Base-by-base conservation (phyloP, 2,888 invertebrate genomes). In the Minunthozetes semirufus region DNA sequence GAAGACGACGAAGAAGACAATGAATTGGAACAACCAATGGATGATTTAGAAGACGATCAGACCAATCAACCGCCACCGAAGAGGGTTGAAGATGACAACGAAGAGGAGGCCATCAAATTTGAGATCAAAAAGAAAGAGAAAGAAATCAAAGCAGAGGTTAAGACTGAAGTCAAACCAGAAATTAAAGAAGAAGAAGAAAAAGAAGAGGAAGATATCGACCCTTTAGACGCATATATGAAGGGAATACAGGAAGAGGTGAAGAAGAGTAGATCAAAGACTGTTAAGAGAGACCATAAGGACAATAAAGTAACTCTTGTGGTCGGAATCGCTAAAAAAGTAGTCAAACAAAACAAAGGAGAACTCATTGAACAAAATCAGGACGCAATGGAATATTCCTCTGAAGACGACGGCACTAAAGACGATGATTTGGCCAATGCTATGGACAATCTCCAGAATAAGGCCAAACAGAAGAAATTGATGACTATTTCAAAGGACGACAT, bases 341-440 rank as follows among this genome's bases (percentile, higher is more conserved):
- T 80, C 79, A 89, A 91, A 79, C 75, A 77, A 63, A 75, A 77
- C 9, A 96, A 97, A 81, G 99, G 99, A 73, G 98, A 99, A 84
- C 85, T 99, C n/a, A 94, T 99, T 81, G 97, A 99, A 83, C 97
- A 96, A 82, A 97, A 99, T 84, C 94, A 96, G 83, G 98, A 99
- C 82, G 95, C 94, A 0, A 84, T 98, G 77, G 99, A 88, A 85
- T 97, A 98, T 84, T 96, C 96, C 0, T 95, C 95, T 17, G 97
- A 97, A 83, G 97, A 97, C 82, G 96, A 97, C 81, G 89, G 92
- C 5, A 63, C 48, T 15, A 38, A 76, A 56, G 72, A 72, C n/a
- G 95, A 96, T 82, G 95, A 95, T 81, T 88, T 96, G 73, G 78
- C 78, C 11, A 80, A 82, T 72, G 80, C 81, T 63, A 82, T 81